phyloP scores from a whole-genome alignment of 2,797 vertebrate species.

The Picus viridis region DNA sequence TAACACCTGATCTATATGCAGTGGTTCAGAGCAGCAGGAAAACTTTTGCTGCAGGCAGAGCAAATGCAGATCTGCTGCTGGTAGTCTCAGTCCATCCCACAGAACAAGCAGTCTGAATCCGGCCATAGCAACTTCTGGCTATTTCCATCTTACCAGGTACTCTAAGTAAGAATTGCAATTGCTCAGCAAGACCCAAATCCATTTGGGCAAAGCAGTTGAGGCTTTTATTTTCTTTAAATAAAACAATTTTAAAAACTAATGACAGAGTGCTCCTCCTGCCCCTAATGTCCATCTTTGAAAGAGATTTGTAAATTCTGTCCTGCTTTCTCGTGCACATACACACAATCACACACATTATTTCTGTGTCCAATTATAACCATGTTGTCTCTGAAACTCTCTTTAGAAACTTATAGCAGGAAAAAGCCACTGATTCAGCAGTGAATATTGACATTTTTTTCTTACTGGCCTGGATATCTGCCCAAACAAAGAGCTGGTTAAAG shows the following conservation, averaged over 20 bases:
- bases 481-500: constrained; percentile 79
- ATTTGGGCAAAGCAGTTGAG: not conserved
- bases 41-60: not conserved
- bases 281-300: not conserved
- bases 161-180: not conserved
- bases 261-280: not conserved
- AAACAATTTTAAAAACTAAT: not conserved
- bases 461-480: constrained; percentile 72
- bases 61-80: not conserved
- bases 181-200: not conserved
- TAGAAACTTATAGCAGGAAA: constrained; percentile 67
- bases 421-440: constrained; percentile 72
- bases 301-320: not conserved
- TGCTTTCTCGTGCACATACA: not conserved
- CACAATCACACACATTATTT: not conserved
- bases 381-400: constrained; percentile 42
- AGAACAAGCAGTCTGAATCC: not conserved
- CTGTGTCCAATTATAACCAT: not conserved
- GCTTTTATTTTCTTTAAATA: not conserved
- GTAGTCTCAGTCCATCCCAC: not conserved
- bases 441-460: constrained; percentile 75
- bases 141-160: not conserved
- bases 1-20: fast-evolving
- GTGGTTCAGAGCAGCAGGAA: not conserved
- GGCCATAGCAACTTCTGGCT: constrained; percentile 9